Evolutionary conservation across 2,888 invertebrate genomes (phyloP), one percentile per base, ranked within the genome.

Genomic region (Lordiphosa andalusiaca): DNA sequence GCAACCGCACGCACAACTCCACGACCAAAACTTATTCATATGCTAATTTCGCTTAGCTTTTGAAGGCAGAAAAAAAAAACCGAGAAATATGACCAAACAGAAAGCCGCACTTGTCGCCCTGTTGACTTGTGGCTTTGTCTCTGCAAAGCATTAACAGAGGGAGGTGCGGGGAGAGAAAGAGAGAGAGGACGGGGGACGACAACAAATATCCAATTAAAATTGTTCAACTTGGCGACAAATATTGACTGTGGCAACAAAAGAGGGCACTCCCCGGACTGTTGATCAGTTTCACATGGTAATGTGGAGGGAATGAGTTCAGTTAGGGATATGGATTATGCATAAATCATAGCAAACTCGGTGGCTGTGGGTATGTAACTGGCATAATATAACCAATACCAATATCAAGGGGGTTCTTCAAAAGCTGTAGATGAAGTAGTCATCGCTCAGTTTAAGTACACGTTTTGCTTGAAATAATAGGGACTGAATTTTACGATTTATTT

Each of bases 181-280:
- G 33, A 37, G 30, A 42, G 33, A 5, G 9, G 12, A 38, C 2
- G 25, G 59, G 38, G 66, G 60, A 46, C 62, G 46, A 60, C 67
- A 54, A 65, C 77, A 73, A 73, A 81, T 77, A 73, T 80, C 77
- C 77, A 77, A 77, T 77, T 81, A 77, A 77, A 73, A 77, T 73
- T 71, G 63, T 54, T 77, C 59, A 71, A 53, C 66, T 59, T 77
- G 51, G 65, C 76, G 67, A 73, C 73, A 63, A 78, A 68, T 68
- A 69, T 71, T 63, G 56, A 50, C 46, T 53, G 50, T 47, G 63
- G 47, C 38, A 21, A 30, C n/a, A 37, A 37, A 7, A 16, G 44
- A 12, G 7, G 39, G 16, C 12, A 19, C n/a, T 37, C 49, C 48
- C 37, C 30, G 37, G 48, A 19, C 30, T 42, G 42, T 38, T 57